Evolutionary conservation across 2,888 invertebrate genomes (phyloP).

Genomic region (Thymelicus lineola): DNA sequence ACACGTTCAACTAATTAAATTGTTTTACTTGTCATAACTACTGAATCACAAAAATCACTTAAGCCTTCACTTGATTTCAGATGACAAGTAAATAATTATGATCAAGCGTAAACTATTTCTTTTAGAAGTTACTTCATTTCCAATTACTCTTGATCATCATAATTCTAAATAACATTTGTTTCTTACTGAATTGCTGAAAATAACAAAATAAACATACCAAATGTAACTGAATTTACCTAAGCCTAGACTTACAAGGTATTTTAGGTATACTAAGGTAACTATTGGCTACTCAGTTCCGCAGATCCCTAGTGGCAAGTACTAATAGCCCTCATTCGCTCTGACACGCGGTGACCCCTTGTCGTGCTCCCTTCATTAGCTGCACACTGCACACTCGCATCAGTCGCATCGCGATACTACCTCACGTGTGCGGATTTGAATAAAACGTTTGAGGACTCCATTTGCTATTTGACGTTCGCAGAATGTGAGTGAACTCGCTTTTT

Average conservation of each 20-base stretch:
- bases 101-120: too few species aligned
- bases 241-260: not conserved
- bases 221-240: too few species aligned
- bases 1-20: too few species aligned
- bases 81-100: too few species aligned
- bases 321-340: slow-evolving; percentile 73
- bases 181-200: too few species aligned
- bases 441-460: slow-evolving; percentile 47
- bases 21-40: not conserved
- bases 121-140: too few species aligned
- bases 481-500: not conserved
- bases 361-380: slow-evolving; percentile 74
- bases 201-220: too few species aligned
- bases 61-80: too few species aligned
- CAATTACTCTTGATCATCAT: too few species aligned
- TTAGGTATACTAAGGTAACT: not conserved
- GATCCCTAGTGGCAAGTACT: slow-evolving; percentile 64
- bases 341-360: slow-evolving; percentile 59
- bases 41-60: too few species aligned
- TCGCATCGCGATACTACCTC: slow-evolving; percentile 56
- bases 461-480: slow-evolving; percentile 32
- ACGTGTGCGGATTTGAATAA: slow-evolving; percentile 55
- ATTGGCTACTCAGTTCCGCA: slow-evolving; percentile 40
- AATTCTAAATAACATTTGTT: too few species aligned
- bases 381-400: slow-evolving; percentile 39